Base-by-base conservation (phyloP, 2,797 vertebrate genomes). In the Fringilla coelebs region DNA sequence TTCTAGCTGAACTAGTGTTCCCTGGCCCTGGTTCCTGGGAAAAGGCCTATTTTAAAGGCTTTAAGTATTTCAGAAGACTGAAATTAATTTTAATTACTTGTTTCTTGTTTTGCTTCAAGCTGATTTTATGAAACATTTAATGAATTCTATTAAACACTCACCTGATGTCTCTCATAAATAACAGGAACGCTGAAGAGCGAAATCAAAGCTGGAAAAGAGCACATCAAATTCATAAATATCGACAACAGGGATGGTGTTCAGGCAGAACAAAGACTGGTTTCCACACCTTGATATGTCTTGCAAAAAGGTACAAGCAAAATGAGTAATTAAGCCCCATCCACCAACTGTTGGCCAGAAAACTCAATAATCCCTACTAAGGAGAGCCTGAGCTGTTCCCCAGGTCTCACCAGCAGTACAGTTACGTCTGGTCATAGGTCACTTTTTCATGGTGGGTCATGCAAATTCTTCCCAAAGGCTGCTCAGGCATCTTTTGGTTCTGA, bases 81-180 rank as follows among this genome's bases (percentile, higher is more conserved):
- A 73, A 65, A 60, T 22, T 2, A 29, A 51, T 55, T 74, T 18
- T 7, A 28, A 43, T 67, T 38, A 38, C 55, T 73, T 22, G 3
- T 34, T 80, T 36, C n/a, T 16, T 24, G 11, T 6, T 71, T 76
- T 34, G 17, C 31, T 70, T 78, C 34, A 54, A 83, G 18, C 6
- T 28, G 1, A 31, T 74, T 81, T 60, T 9, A 68, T 13, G 7
- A 40, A 74, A 34, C 32, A 25, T 46, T 67, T 55, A 66, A 70
- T 14, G 14, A 63, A 55, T 22, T 49, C 9, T 25, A 21, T 61
- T 73, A 17, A 55, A 91, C 19, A 81, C 96, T 93, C 94, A 99
- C 99, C 99, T 99, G 99, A 97, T 99, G 98, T 87, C 99, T 99
- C 97, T 99, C 99, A 94, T 99, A 99, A 98, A 99, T 91, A 96